Evolutionary conservation across 2,797 vertebrate genomes (phyloP).

Genomic region (Tarsius wallacei): DNA sequence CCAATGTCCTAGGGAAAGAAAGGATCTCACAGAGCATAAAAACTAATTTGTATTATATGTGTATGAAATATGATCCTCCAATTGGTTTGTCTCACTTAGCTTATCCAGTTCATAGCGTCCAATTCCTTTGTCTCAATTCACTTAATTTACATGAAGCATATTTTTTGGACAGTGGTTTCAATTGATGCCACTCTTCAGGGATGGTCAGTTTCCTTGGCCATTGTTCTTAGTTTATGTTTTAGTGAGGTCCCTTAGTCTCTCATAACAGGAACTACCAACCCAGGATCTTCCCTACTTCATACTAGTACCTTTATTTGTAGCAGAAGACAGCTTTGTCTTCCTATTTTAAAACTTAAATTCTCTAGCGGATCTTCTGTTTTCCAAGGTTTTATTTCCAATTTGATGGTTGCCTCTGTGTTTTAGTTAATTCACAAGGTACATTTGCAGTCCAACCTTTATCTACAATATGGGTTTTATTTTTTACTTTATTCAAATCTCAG

Average conservation of each 20-base stretch:
- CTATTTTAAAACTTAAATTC: constrained; percentile 40
- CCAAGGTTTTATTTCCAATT: constrained; percentile 65
- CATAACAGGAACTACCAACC: neutral
- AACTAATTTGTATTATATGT: neutral
- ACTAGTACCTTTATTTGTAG: neutral
- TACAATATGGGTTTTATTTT: constrained; percentile 47
- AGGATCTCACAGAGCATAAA: neutral
- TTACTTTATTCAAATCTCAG: constrained; percentile 46
- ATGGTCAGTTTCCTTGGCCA: neutral
- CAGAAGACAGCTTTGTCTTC: constrained; percentile 41
- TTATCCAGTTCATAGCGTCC: neutral
- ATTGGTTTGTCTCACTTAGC: neutral
- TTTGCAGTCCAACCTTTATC: constrained; percentile 51
- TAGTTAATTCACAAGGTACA: constrained; percentile 24
- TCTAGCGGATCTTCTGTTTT: neutral
- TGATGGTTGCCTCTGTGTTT: constrained; percentile 61
- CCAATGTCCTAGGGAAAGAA: neutral
- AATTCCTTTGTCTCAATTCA: neutral
- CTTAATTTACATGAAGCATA: neutral
- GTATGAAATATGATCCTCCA: neutral
- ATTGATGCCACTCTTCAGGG: neutral
- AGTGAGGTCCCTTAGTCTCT: neutral
- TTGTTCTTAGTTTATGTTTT: neutral
- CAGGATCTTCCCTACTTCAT: neutral
- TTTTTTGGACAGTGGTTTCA: neutral